Base-by-base conservation (phyloP, 2,113 vertebrate genomes). In the Microcebus murinus region DNA sequence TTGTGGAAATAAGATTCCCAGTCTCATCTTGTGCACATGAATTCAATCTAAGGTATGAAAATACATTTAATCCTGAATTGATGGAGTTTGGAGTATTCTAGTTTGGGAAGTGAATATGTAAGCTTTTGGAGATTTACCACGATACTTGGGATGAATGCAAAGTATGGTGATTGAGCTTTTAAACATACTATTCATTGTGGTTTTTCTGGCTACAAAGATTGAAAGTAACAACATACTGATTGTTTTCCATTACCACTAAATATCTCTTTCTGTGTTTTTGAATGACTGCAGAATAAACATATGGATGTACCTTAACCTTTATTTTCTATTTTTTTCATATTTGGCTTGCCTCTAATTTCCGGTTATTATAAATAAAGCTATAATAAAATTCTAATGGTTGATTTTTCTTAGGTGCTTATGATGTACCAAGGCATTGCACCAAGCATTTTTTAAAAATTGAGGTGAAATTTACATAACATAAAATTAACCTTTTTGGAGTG, bases 1-100 rank as follows among this genome's bases (percentile, higher is more conserved):
- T 55, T 36, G n/a, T 61, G 45, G 65, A 96, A 85, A 93, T 93
- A 4, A 81, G 71, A 85, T 63, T 80, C 42, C 77, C 88, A 59
- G n/a, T 81, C 34, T 79, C 29, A 52, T 39, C 48, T 94, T 89
- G 63, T 45, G 5, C 42, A 92, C 31, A 68, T 87, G 6, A 90
- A 96, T 83, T 73, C 18, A 4, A 27, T 67, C 55, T 68, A 87
- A 87, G 13, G 90, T 29, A 70, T 1, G 21, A 87, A 96, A 96
- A 79, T 84, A 67, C 20, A 80, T 73, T 92, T 83, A 96, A 87
- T 70, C 68, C 8, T 79, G 77, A 61, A 84, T 6, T 61, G 48
- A 65, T 63, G 23, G 50, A 70, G 29, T 79, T 84, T 9, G 8
- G 11, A 87, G 48, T 65, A 31, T 92, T 87, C 81, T 73, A 59